Evolutionary conservation across 2,113 vertebrate species (phyloP).

Genomic region (Sylvilagus bachmani): DNA sequence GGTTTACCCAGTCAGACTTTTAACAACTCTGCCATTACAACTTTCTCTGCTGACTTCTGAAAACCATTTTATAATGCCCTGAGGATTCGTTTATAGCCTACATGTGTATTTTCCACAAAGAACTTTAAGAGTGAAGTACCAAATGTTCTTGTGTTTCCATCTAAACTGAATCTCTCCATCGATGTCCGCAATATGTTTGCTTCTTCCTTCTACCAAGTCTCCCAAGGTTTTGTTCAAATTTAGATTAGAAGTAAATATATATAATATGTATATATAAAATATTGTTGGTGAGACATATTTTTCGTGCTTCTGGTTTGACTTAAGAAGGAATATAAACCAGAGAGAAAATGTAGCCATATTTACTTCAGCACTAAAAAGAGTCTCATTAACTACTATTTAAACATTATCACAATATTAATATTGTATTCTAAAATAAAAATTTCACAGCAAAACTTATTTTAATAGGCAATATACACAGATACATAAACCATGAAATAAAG

Average conservation of each 20-base stretch:
- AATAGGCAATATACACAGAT: neutral
- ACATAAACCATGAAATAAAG: neutral
- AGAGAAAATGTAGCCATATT: neutral
- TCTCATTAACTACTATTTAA: slow-evolving; percentile 4
- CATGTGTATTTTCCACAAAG: slow-evolving; percentile 53
- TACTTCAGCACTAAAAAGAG: neutral
- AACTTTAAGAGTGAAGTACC: slow-evolving; percentile 49
- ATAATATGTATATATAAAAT: neutral
- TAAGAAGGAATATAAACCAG: neutral
- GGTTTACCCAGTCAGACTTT: slow-evolving; percentile 61
- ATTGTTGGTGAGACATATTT: neutral
- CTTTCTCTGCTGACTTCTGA: slow-evolving; percentile 57
- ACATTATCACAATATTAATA: slow-evolving; percentile 4
- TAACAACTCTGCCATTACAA: slow-evolving; percentile 58
- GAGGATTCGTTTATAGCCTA: slow-evolving; percentile 3
- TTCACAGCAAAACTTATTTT: neutral
- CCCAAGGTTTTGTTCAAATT: slow-evolving; percentile 49
- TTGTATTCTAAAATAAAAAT: neutral
- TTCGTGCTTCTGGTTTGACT: neutral
- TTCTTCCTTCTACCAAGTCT: slow-evolving; percentile 30
- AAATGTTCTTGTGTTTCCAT: slow-evolving; percentile 50
- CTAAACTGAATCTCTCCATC: slow-evolving; percentile 44
- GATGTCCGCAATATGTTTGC: neutral
- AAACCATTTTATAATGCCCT: slow-evolving; percentile 40
- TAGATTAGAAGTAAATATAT: neutral